Percentiles rank a stretch among this genome's conserved stretches.
Conservation (phyloP, 2,888 invertebrate species). For the Eupithecia insigniata region DNA sequence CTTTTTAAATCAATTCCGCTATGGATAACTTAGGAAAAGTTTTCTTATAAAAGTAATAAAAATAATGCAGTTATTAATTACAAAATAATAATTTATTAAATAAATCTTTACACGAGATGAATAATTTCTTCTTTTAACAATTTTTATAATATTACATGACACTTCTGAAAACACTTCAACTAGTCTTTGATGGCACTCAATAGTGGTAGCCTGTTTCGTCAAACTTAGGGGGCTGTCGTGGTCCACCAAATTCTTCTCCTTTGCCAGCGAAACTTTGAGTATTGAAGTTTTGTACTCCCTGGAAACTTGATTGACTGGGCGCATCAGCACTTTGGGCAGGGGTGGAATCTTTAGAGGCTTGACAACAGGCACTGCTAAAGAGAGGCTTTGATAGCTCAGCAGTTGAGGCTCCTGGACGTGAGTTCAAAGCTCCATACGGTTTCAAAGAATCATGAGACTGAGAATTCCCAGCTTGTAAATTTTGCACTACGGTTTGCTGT, state of each 20-base stretch:
- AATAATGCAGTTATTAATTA: slow-evolving; percentile 29
- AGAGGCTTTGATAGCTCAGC: slow-evolving; percentile 21
- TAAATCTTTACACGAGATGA: slow-evolving; percentile 23
- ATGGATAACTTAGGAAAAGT: not conserved
- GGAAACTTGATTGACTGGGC: slow-evolving; percentile 41
- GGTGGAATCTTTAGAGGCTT: slow-evolving; percentile 33
- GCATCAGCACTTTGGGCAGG: slow-evolving; percentile 32
- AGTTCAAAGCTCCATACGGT: slow-evolving; percentile 14
- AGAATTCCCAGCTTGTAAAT: slow-evolving; percentile 4
- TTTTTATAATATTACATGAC: not conserved
- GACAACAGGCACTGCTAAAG: slow-evolving; percentile 36
- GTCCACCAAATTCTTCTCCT: slow-evolving; percentile 67
- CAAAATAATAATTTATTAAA: slow-evolving; percentile 45
- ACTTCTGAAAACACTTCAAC: not conserved
- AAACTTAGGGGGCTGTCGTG: slow-evolving; percentile 68
- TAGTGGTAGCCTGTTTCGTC: slow-evolving; percentile 76
- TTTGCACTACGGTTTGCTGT: slow-evolving; percentile 10
- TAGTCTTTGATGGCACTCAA: slow-evolving; percentile 52
- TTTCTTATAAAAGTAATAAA: not conserved
- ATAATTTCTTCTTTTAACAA: not conserved
- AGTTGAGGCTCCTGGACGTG: slow-evolving; percentile 14
- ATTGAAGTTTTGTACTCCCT: slow-evolving; percentile 45
- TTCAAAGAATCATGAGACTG: slow-evolving; percentile 13
- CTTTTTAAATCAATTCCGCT: not conserved
- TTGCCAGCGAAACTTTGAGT: slow-evolving; percentile 53